Evolutionary conservation across 2,113 vertebrate species (phyloP).

Genomic region (Capra hircus): DNA sequence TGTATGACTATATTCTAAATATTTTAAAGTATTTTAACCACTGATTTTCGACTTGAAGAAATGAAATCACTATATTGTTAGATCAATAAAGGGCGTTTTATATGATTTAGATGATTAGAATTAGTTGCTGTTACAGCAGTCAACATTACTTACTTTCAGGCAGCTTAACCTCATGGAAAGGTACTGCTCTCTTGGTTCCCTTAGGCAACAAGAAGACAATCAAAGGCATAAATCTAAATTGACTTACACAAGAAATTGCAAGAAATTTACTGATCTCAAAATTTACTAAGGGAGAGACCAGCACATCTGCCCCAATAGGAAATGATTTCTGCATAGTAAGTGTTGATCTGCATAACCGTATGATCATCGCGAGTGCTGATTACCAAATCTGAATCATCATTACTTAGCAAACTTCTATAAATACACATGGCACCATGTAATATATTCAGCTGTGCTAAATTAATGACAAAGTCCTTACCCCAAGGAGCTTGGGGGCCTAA

Average conservation of each 20-base stretch:
- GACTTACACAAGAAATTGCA: constrained; percentile 25
- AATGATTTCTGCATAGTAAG: constrained; percentile 77
- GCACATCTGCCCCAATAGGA: constrained; percentile 75
- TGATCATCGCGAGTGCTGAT: constrained; percentile 70
- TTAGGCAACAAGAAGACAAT: constrained; percentile 40
- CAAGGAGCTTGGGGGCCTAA: constrained; percentile 58
- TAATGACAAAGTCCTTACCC: constrained; percentile 71
- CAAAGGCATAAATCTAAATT: constrained; percentile 41
- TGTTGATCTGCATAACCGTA: constrained; percentile 75
- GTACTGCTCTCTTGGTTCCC: neutral
- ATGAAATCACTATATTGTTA: neutral
- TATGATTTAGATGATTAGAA: neutral
- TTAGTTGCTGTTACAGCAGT: neutral
- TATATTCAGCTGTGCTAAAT: constrained; percentile 75
- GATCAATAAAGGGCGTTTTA: neutral
- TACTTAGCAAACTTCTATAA: constrained; percentile 77
- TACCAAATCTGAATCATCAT: constrained; percentile 77
- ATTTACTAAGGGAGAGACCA: constrained; percentile 64
- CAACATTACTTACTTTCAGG: neutral
- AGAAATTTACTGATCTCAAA: constrained; percentile 68
- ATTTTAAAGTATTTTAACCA: neutral
- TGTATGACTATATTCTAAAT: neutral
- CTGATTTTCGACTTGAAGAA: neutral
- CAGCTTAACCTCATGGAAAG: neutral
- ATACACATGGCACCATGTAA: constrained; percentile 72